Evolutionary conservation across 2,113 vertebrate species (phyloP).

Genomic region (Python bivittatus): DNA sequence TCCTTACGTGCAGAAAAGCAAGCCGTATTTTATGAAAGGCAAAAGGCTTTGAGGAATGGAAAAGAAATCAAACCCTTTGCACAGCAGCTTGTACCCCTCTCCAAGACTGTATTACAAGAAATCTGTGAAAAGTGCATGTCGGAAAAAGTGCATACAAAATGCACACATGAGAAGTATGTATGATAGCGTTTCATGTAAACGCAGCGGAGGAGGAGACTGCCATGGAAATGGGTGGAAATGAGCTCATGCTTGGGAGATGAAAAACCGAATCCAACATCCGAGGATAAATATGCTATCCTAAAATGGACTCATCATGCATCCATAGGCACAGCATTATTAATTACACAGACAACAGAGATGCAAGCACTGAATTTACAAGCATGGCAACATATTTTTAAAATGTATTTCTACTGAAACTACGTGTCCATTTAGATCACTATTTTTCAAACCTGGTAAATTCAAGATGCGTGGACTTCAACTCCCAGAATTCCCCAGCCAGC

Average conservation of each 20-base stretch:
- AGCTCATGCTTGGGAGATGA: background rate
- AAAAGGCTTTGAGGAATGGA: background rate
- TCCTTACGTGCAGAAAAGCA: background rate
- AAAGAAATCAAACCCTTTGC: background rate
- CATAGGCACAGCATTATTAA: background rate
- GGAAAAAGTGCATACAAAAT: background rate
- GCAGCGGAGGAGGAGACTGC: background rate
- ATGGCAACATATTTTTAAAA: background rate
- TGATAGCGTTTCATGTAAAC: background rate
- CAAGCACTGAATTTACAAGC: background rate
- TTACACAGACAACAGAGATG: background rate
- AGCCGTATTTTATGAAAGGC: background rate
- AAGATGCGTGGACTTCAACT: background rate
- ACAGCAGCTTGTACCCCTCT: background rate
- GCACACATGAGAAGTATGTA: background rate
- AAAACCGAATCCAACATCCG: background rate
- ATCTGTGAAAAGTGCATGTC: background rate
- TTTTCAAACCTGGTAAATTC: background rate
- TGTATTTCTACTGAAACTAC: background rate
- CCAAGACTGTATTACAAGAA: background rate
- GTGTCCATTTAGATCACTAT: background rate
- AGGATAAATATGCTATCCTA: background rate
- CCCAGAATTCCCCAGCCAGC: background rate
- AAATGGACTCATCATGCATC: background rate
- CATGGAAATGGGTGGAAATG: background rate